Base-by-base conservation (phyloP, 2,888 invertebrate species). In the Dichetophora obliterata region DNA sequence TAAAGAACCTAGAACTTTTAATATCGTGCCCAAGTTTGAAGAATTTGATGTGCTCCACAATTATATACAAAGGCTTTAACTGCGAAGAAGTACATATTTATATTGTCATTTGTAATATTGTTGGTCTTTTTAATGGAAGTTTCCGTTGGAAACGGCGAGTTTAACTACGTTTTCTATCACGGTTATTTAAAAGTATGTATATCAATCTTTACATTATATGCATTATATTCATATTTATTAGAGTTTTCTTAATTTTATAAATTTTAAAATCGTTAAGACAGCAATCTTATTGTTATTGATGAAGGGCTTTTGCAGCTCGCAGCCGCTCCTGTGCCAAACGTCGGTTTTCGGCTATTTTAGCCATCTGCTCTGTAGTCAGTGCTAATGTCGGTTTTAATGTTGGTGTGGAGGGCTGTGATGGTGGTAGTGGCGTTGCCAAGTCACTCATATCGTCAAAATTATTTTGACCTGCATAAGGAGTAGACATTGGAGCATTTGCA, bases 291-390 rank as follows among this genome's bases (percentile, higher is more conserved):
- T 79, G 71, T 19, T 80, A 77, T 65, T 78, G 77, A 0, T 79
- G 75, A 22, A 80, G 43, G 11, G 78, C 68, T 81, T 79, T 74
- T 86, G 81, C 57, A 0, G 92, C 92, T n/a, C 91, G 89, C 70
- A 92, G 88, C 79, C 91, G 90, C 84, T 94, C 92, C 87, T 93
- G 91, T 0, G 94, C 94, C 65, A 92, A 80, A 82, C 90, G 90
- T 71, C 93, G 91, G 84, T 95, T 95, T 81, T 91, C 91, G 31
- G 94, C 91, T 88, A 95, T 93, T 83, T 92, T 91, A 72, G 93
- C 92, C 81, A 91, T 91, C 83, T 93, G 92, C 79, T 93, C 95
- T 1, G 93, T 91, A 2, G 90, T 91, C 14, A 93, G 83, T 66
- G 83, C 81, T 5, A 83, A 82, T 11, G 81, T 43, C 3, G 71